Percentiles rank a stretch among this genome's conserved stretches.
These are phyloP conservation scores for Entomobrya proxima DNA, from an alignment of 2,888 invertebrate species.

Conservation along the genomic window DNA sequence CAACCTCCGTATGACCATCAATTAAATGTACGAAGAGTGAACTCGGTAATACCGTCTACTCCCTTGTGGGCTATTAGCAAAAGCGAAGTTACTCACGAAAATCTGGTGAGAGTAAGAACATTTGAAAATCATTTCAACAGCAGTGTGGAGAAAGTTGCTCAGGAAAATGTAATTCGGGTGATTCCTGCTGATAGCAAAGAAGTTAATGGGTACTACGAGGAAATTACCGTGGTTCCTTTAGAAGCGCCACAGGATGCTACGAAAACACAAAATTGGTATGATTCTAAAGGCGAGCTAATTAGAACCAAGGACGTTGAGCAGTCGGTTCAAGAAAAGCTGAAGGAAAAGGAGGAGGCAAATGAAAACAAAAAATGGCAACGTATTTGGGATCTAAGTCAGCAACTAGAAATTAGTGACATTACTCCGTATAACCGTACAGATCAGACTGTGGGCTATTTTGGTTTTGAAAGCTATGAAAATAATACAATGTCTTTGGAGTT, in stretches of 20 bases:
- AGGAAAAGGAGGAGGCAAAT: slow-evolving; percentile 4
- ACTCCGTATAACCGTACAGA: not conserved
- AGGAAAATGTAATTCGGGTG: not conserved
- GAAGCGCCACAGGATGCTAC: not conserved
- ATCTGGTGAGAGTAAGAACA: not conserved
- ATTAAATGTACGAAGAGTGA: not conserved
- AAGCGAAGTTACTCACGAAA: not conserved
- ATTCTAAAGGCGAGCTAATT: not conserved
- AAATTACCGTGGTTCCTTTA: not conserved
- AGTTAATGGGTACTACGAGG: not conserved
- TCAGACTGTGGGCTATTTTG: slow-evolving; percentile 21
- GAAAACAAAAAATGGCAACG: not conserved
- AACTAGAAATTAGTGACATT: not conserved
- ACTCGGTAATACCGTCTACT: not conserved
- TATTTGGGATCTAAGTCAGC: not conserved
- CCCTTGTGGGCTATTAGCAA: not conserved
- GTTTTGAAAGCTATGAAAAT: slow-evolving; percentile 52
- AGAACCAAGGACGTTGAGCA: not conserved
- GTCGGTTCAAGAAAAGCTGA: not conserved
- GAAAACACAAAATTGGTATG: not conserved
- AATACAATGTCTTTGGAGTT: not conserved
- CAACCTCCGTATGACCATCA: not conserved
- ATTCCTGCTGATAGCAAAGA: not conserved
- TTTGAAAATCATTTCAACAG: not conserved
- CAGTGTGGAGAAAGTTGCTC: not conserved